Evolutionary conservation across 2,888 invertebrate species (phyloP).

Genomic region (Sarcophaga caerulescens): DNA sequence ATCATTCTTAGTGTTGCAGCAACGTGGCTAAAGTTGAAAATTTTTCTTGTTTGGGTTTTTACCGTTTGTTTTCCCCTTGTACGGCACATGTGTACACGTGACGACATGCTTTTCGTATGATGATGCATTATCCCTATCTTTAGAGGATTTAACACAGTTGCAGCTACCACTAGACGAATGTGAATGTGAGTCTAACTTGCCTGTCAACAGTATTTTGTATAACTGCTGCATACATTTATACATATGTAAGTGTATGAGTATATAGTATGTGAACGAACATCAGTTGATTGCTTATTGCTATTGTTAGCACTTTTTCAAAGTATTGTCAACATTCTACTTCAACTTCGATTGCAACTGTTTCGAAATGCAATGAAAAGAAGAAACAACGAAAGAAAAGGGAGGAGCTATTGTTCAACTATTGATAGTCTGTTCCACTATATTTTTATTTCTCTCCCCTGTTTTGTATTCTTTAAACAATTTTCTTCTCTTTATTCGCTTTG

Average conservation of each 20-base stretch:
- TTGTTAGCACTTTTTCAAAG: slow-evolving; percentile 44
- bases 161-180: background rate
- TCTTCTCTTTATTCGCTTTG: background rate
- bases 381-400: background rate
- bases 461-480: background rate
- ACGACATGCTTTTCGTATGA: slow-evolving; percentile 19
- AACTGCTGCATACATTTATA: background rate
- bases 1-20: background rate
- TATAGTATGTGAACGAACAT: background rate
- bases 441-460: background rate
- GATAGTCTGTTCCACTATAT: background rate
- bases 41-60: background rate
- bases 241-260: background rate
- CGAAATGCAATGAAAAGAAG: slow-evolving; percentile 12
- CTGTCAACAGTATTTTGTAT: slow-evolving; percentile 10
- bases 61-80: no score
- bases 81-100: slow-evolving; percentile 22
- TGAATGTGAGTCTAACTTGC: background rate
- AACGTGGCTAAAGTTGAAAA: background rate
- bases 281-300: slow-evolving; percentile 44
- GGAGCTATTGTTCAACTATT: background rate
- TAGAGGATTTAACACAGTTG: slow-evolving; percentile 32
- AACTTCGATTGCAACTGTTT: slow-evolving; percentile 52
- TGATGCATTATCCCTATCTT: slow-evolving; percentile 52
- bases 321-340: slow-evolving; percentile 51